Percentiles rank a stretch among this genome's conserved stretches.
phyloP scores from a whole-genome alignment of 2,113 vertebrate genomes.

The Apteryx mantelli region DNA sequence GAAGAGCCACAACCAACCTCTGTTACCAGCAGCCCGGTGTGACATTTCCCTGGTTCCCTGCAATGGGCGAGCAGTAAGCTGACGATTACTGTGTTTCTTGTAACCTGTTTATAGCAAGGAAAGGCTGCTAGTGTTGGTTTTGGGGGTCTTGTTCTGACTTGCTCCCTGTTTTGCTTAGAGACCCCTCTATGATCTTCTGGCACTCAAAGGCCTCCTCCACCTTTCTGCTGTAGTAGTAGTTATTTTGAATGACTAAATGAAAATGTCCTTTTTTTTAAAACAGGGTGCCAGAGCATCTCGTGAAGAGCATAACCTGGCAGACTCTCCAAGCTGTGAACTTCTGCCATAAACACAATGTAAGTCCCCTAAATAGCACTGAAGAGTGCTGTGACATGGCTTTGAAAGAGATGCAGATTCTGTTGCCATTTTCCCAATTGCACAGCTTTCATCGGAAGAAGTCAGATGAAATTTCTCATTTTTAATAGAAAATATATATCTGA shows the following conservation, averaged over 20 bases:
- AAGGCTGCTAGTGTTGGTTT: background rate
- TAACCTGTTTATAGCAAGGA: background rate
- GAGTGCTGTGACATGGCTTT: accelerated
- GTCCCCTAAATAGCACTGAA: background rate
- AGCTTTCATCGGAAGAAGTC: background rate
- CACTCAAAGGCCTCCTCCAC: background rate
- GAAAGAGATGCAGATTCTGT: background rate
- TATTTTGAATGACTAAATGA: background rate
- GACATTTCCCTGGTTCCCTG: background rate
- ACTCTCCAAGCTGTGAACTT: constrained; percentile 95
- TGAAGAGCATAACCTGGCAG: constrained; percentile 94
- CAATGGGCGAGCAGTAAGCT: background rate
- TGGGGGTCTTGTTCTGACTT: background rate
- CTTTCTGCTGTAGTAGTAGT: background rate
- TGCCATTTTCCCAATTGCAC: background rate
- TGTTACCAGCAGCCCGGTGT: background rate
- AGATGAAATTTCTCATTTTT: background rate
- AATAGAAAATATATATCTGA: background rate
- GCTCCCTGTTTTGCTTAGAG: background rate
- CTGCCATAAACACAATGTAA: constrained; percentile 95
- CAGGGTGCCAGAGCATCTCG: constrained; percentile 90
- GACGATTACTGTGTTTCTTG: background rate
- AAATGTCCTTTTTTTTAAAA: background rate
- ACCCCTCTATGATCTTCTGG: background rate
- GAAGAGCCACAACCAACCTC: background rate